Evolutionary conservation across 53 echinoderm and acorn worm species (phyloP), one percentile per base, ranked within the genome.

Genomic region (Holothuria leucospilota): DNA sequence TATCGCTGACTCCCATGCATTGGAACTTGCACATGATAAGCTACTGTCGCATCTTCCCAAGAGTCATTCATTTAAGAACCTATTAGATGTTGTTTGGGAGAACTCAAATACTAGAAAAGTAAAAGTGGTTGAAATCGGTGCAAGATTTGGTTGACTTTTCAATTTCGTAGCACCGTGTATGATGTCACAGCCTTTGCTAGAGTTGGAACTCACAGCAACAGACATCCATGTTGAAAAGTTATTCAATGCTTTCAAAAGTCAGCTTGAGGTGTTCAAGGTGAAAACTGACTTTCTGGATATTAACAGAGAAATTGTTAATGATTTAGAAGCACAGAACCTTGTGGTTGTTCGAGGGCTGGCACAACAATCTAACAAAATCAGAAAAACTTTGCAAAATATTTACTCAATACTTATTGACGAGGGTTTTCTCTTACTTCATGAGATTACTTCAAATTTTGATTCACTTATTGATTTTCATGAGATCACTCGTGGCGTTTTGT

Each of bases 41-140:
- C 72, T 87, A 25, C 81, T 93, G 85, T 73, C 81, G 40, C 81
- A 83, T 20, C 85, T 93, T 14, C 49, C 84, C 5, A 49, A 87
- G 21, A 88, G 93, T 11, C 60, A 77, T 28, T 78, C 82, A 70
- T 72, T 93, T 49, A 63, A 63, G 27, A 63, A 15, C 20, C 8
- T 63, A 0, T 12, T 63, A 12, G 64, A 63, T 27, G 12, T 18
- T 9, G 64, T 63, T 27, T 63, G 64, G 64, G 64, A 63, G 20
- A 63, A 63, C 12, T 13, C 20, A 23, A 63, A 13, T 8, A 8
- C 64, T 27, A 23, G 13, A 27, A 63, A 63, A 12, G 20, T 63
- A 9, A 63, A 27, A 27, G 64, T 18, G 5, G 23, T 63, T 23
- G 64, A 63, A 18, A 9, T 63, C 12, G 15, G 20, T 27, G 64